Percentiles rank a stretch among this genome's conserved stretches.
Conservation (phyloP, 2,888 invertebrate genomes). For the Rhopalosiphum nymphaeae region DNA sequence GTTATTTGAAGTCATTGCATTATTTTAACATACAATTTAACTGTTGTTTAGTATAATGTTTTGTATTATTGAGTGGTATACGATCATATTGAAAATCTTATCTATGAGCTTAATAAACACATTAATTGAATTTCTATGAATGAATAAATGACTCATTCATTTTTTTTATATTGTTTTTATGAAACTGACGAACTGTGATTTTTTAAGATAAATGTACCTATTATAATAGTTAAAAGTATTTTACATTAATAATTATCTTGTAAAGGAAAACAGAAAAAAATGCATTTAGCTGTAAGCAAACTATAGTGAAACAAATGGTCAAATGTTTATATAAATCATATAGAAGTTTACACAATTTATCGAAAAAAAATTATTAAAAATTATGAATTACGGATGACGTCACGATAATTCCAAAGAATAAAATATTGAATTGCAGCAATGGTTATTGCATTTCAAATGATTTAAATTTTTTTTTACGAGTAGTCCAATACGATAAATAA, state of each 20-base stretch:
- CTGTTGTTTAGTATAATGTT: not conserved
- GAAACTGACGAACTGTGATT: not conserved
- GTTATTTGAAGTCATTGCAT: not conserved
- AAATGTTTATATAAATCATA: not conserved
- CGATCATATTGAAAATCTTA: not conserved
- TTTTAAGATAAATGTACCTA: not conserved
- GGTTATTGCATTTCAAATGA: not conserved
- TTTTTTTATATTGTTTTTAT: not conserved
- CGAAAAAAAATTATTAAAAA: not conserved
- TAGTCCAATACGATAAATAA: not conserved
- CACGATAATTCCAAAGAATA: not conserved
- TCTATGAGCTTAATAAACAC: not conserved
- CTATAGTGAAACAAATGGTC: not conserved
- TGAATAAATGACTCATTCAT: not conserved
- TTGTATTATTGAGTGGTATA: not conserved
- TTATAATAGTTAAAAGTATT: not conserved
- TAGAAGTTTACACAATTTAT: not conserved
- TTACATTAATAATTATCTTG: not conserved
- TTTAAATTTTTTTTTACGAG: not conserved
- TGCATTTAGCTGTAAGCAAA: not conserved
- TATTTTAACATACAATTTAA: not conserved
- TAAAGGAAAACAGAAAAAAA: not conserved
- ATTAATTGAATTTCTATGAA: not conserved
- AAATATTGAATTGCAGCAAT: not conserved
- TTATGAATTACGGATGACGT: not conserved